Percentiles rank a stretch among this genome's conserved stretches.
Evolutionary conservation across 2,113 vertebrate genomes (phyloP).

Genomic region (Notarius quadriscutis): DNA sequence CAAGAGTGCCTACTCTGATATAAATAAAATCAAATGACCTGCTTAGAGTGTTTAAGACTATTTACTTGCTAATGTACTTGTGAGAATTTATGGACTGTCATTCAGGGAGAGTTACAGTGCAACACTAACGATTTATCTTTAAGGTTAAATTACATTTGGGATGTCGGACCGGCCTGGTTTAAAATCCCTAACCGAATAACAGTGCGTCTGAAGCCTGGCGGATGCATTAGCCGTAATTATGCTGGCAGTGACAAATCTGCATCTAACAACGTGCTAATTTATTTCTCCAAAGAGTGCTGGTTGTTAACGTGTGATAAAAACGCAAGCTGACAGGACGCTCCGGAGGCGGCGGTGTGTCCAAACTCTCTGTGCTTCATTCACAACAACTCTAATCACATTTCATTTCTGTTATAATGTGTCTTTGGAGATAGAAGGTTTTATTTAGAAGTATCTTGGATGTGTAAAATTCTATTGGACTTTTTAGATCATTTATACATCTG

Average conservation of each 20-base stretch:
- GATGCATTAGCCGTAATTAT: constrained; percentile 56
- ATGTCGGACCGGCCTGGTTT: constrained; percentile 38
- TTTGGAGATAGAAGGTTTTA: too few relatives aligned
- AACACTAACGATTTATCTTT: constrained; percentile 53
- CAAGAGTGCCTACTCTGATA: constrained; percentile 31
- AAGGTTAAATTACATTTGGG: constrained; percentile 55
- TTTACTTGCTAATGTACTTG: constrained; percentile 52
- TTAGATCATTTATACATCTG: background rate
- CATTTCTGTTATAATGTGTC: background rate
- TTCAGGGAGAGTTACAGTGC: constrained; percentile 42
- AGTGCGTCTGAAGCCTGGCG: constrained; percentile 29
- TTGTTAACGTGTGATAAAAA: constrained; percentile 56
- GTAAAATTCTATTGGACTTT: background rate
- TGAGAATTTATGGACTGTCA: constrained; percentile 58
- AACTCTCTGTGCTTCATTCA: constrained; percentile 22
- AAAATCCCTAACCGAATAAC: constrained; percentile 57
- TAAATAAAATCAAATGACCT: constrained; percentile 49
- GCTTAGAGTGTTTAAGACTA: constrained; percentile 48
- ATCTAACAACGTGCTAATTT: constrained; percentile 50
- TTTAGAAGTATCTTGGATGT: background rate
- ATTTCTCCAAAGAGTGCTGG: constrained; percentile 48
- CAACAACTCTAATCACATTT: background rate
- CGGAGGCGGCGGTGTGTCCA: constrained; percentile 42
- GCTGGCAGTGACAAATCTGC: constrained; percentile 55
- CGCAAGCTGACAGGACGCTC: constrained; percentile 31